A percentile compares a stretch with the other conserved stretches of the same genome.
phyloP scores from a whole-genome alignment of 1,140 invertebrate species.

The Bradynema listronoti region DNA sequence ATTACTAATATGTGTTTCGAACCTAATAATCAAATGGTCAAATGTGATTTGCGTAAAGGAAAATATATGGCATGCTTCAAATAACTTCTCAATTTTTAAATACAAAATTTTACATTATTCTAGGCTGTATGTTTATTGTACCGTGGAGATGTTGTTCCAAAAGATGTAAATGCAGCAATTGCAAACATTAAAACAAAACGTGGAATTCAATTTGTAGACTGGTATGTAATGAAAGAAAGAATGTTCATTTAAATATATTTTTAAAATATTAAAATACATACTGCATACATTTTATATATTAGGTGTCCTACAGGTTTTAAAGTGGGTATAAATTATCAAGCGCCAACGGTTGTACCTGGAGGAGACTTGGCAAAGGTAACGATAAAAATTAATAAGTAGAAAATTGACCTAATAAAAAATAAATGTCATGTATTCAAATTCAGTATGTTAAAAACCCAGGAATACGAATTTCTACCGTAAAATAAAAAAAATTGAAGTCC shows the following conservation, averaged over 20 bases:
- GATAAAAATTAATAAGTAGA: not conserved
- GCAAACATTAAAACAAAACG: constrained; percentile 60
- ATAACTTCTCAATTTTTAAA: not conserved
- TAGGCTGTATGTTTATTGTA: constrained; percentile 73
- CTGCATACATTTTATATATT: not conserved
- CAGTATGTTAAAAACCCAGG: constrained; percentile 1
- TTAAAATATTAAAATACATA: not conserved
- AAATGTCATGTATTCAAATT: not conserved
- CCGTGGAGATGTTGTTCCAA: constrained; percentile 70
- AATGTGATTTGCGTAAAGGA: constrained; percentile 62
- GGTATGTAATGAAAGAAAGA: constrained; percentile 3
- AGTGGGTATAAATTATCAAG: constrained; percentile 57
- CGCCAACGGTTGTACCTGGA: constrained; percentile 56
- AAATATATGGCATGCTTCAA: constrained; percentile 64
- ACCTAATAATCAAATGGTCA: constrained; percentile 76
- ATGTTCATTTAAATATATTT: not conserved
- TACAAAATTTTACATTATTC: not conserved
- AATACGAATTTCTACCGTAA: not conserved
- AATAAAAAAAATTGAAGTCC: not conserved
- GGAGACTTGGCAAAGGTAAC: constrained; percentile 51
- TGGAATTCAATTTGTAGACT: constrained; percentile 47
- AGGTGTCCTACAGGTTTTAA: constrained; percentile 58
- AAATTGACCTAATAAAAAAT: not conserved
- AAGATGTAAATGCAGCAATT: constrained; percentile 61
- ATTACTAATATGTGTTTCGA: constrained; percentile 77